Evolutionary conservation across 2,113 vertebrate species (phyloP).

Genomic region (Aepyceros melampus): DNA sequence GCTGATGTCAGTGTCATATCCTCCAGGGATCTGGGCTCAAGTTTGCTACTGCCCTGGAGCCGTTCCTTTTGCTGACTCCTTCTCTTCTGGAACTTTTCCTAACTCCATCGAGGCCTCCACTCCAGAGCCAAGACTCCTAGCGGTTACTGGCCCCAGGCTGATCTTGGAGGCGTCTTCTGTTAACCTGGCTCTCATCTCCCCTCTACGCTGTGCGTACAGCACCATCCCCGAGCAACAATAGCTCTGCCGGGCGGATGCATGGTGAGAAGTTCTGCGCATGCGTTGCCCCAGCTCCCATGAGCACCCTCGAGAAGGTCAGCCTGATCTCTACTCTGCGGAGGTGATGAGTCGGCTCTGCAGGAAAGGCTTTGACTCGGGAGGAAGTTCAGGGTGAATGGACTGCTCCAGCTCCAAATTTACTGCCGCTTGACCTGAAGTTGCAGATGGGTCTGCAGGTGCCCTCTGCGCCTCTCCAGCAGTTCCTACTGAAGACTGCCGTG

Average conservation of each 20-base stretch:
- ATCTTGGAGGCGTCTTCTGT: background rate
- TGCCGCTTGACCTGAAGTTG: background rate
- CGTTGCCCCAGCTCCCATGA: fast-evolving
- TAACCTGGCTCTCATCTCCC: background rate
- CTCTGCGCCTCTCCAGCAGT: background rate
- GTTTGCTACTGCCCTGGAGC: background rate
- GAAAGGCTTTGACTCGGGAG: too few species aligned
- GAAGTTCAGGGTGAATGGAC: background rate
- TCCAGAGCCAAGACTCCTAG: background rate
- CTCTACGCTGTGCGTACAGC: fast-evolving
- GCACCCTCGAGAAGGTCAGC: background rate
- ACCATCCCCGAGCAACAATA: background rate
- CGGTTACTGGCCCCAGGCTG: too few species aligned
- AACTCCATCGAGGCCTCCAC: background rate
- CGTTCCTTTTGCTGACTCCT: background rate
- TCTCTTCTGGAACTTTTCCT: background rate
- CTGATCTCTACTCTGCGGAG: background rate
- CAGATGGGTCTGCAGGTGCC: background rate
- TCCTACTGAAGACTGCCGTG: background rate
- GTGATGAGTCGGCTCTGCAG: too few species aligned
- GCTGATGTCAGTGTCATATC: background rate
- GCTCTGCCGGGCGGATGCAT: fast-evolving
- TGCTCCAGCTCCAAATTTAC: background rate
- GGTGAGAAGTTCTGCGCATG: background rate
- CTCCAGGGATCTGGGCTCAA: background rate